Evolutionary conservation across 2,797 vertebrate genomes (phyloP).

Genomic region (Sebastes hubbsi): DNA sequence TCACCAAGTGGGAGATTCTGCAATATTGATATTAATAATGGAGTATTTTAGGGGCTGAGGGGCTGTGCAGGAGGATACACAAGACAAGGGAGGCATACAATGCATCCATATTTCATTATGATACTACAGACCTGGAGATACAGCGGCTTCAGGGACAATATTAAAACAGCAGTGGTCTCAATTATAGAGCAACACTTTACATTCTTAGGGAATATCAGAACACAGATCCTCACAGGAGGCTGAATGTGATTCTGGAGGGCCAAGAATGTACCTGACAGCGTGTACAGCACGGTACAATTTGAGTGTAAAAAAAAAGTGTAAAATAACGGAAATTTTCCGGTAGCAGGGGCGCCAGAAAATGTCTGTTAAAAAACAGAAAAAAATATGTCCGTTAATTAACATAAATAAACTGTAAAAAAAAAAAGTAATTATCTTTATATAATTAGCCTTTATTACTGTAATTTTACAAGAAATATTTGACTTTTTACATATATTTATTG

Average conservation of each 20-base stretch:
- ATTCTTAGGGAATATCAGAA: not conserved
- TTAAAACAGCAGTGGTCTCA: conserved; percentile 5
- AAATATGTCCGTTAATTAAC: accelerated
- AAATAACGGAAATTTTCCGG: too few relatives aligned
- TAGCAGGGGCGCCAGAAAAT: too few relatives aligned
- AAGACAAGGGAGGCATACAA: not conserved
- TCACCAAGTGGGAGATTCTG: conserved; percentile 27
- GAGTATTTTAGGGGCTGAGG: conserved; percentile 30
- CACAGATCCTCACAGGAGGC: not conserved
- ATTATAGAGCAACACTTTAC: conserved; percentile 1
- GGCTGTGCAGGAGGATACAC: conserved; percentile 1
- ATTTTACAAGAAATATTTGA: too few relatives aligned
- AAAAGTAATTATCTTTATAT: too few relatives aligned
- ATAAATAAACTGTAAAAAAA: too few relatives aligned
- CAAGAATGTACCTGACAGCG: not conserved
- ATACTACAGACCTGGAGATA: not conserved
- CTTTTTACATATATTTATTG: too few relatives aligned
- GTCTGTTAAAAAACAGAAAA: too few relatives aligned
- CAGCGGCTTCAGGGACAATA: conserved; percentile 24
- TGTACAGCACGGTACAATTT: not conserved
- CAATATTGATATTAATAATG: conserved; percentile 57
- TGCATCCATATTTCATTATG: conserved; percentile 42
- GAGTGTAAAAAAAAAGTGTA: not conserved
- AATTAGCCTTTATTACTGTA: too few relatives aligned
- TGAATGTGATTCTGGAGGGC: not conserved